A percentile compares a stretch with the other conserved stretches of the same genome.
These are phyloP conservation scores for Steinernema khuongi DNA, from an alignment of 1,140 invertebrate species.

Conservation along the genomic window DNA sequence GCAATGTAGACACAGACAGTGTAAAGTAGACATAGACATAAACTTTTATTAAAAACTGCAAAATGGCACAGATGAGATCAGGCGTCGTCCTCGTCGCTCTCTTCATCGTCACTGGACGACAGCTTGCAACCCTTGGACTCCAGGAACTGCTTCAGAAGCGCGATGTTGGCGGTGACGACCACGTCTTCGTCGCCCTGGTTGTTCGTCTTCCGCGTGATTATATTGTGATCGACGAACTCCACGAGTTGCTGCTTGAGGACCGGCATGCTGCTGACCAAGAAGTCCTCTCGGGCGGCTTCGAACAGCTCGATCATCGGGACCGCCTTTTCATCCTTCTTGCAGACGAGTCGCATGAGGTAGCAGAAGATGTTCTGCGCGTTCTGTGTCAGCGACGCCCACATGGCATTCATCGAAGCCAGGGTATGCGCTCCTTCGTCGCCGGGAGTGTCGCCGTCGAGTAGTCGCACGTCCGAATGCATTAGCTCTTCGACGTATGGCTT, in stretches of 20 bases:
- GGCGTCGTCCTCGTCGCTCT: not conserved
- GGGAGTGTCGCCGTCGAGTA: not conserved
- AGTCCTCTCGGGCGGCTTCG: not conserved
- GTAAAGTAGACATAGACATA: not conserved
- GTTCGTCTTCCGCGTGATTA: not conserved
- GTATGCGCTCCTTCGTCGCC: not conserved
- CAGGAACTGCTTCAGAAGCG: not conserved
- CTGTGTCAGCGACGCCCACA: not conserved
- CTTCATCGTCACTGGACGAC: not conserved
- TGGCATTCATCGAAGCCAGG: not conserved
- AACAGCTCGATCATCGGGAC: not conserved
- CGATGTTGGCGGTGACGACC: not conserved
- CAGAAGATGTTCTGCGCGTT: not conserved
- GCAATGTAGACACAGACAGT: no score
- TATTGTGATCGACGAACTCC: not conserved
- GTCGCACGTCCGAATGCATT: not conserved
- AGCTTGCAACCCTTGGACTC: not conserved
- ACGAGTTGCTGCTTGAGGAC: not conserved
- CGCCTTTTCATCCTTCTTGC: not conserved
- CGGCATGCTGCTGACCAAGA: not conserved
- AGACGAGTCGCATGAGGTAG: not conserved
- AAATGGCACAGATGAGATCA: not conserved
- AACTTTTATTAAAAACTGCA: not conserved
- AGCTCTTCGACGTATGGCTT: not conserved
- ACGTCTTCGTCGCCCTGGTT: not conserved